A percentile compares a stretch with the other conserved stretches of the same genome.
phyloP scores from a whole-genome alignment of 2,888 invertebrate species.

The Phorcus lineatus region DNA sequence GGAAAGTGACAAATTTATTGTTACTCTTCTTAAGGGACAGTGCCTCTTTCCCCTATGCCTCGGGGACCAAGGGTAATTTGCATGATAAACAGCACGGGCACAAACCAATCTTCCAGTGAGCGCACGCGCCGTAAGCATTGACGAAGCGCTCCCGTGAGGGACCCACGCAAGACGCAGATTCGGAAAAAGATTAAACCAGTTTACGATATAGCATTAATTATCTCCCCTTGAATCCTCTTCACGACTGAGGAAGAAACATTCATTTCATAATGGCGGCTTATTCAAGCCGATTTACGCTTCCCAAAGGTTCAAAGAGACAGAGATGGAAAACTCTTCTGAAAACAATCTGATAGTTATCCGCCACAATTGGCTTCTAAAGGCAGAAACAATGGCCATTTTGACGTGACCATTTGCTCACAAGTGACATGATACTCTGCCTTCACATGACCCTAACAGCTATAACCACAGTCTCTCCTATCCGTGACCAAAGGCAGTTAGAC shows the following conservation, averaged over 20 bases:
- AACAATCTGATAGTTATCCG: background rate
- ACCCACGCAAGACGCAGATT: background rate
- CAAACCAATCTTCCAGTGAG: background rate
- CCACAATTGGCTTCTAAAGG: background rate
- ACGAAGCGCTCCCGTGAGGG: conserved; percentile 1
- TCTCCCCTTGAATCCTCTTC: conserved; percentile 1
- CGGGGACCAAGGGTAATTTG: background rate
- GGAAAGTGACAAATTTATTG: conserved; percentile 13
- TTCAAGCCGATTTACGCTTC: background rate
- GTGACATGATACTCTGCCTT: background rate
- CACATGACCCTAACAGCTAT: background rate
- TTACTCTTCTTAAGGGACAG: background rate
- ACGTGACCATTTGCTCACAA: background rate
- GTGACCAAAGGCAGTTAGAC: background rate
- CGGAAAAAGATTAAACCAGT: background rate
- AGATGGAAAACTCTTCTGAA: background rate
- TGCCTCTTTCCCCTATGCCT: background rate
- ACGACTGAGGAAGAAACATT: background rate
- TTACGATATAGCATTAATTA: conserved; percentile 15
- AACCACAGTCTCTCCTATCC: background rate
- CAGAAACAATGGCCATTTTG: background rate
- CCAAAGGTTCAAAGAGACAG: background rate
- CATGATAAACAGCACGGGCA: background rate
- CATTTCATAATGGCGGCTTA: background rate
- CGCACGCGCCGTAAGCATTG: conserved; percentile 1